phyloP scores from a whole-genome alignment of 2,888 invertebrate genomes.

The Galerucella nymphaeae region DNA sequence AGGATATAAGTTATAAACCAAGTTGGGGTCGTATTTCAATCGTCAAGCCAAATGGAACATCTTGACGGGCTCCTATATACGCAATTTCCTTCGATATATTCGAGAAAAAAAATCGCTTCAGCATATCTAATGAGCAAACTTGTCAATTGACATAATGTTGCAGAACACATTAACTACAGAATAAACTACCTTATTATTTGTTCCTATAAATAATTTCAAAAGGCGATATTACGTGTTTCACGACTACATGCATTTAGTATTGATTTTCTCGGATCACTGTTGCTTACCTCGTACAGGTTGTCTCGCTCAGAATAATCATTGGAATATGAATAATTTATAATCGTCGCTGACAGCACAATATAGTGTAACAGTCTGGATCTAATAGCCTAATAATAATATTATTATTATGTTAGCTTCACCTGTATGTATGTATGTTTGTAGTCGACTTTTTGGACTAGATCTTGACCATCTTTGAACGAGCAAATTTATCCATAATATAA shows the following conservation, averaged over 20 bases:
- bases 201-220: conserved; percentile 33
- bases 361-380: too few species aligned
- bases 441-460: too few species aligned
- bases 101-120: conserved; percentile 18
- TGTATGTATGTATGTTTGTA: too few species aligned
- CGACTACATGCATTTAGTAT: conserved; percentile 23
- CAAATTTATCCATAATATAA: too few species aligned
- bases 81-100: conserved; percentile 31
- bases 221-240: conserved; percentile 26
- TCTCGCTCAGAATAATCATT: background rate
- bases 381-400: too few species aligned
- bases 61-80: conserved; percentile 30
- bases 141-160: conserved; percentile 40
- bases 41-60: conserved; percentile 26
- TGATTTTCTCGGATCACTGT: conserved; percentile 9
- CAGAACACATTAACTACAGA: conserved; percentile 37
- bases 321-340: background rate
- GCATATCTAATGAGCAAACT: conserved; percentile 35
- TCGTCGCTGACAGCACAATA: background rate
- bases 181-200: conserved; percentile 31
- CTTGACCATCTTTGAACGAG: too few species aligned
- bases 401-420: too few species aligned
- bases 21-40: conserved; percentile 21
- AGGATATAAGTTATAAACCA: conserved; percentile 11
- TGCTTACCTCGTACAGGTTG: conserved; percentile 3